Conservation (phyloP, 2,888 invertebrate genomes). For the Drosophila yooni region DNA sequence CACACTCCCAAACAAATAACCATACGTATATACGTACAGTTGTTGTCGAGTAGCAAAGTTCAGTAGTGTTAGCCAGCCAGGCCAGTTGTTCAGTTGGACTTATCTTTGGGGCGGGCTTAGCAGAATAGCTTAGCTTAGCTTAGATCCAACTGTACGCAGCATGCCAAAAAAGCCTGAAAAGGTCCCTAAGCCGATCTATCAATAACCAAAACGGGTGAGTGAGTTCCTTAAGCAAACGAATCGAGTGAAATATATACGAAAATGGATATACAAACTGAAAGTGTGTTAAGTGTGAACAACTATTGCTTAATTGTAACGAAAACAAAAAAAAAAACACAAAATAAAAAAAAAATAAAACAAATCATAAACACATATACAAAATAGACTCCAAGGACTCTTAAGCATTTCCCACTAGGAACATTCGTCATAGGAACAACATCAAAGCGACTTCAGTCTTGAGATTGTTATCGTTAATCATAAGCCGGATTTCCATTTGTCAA, state of each 20-base stretch:
- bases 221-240: constrained; percentile 61
- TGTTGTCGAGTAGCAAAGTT: constrained; percentile 26
- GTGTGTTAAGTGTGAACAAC: constrained; percentile 42
- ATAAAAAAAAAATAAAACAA: constrained; percentile 7
- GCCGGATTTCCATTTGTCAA: constrained; percentile 55
- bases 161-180: constrained; percentile 40
- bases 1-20: not conserved
- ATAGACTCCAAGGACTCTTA: constrained; percentile 42
- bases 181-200: constrained; percentile 38
- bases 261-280: constrained; percentile 46
- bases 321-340: not conserved
- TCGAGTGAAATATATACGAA: constrained; percentile 23
- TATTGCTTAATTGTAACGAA: not conserved
- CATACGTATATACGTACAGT: constrained; percentile 20
- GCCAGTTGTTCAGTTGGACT: constrained; percentile 28
- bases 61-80: constrained; percentile 49
- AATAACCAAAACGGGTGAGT: constrained; percentile 61
- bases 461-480: constrained; percentile 57
- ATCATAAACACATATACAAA: constrained; percentile 5
- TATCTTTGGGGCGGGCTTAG: constrained; percentile 45
- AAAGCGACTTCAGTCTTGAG: constrained; percentile 59
- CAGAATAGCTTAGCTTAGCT: constrained; percentile 36
- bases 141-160: constrained; percentile 62
- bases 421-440: constrained; percentile 58
- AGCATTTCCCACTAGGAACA: constrained; percentile 49